A percentile compares a stretch with the other conserved stretches of the same genome.
These are phyloP conservation scores for Oscarella lobularis DNA, from an alignment of 37 sponge, comb jelly and placozoan genomes.

Conservation along the genomic window DNA sequence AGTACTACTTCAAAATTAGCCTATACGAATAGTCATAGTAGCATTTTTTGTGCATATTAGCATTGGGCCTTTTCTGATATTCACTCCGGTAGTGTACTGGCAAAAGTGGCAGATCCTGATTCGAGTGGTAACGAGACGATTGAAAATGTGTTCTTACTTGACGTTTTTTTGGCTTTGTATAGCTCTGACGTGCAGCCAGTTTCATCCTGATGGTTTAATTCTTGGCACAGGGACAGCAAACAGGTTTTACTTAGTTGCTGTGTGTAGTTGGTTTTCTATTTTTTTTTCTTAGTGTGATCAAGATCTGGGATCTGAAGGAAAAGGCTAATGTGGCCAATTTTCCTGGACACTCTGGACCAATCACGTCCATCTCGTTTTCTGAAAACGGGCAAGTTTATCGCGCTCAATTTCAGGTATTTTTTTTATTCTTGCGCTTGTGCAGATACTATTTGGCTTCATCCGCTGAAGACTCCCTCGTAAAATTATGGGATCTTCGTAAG, in stretches of 20 bases:
- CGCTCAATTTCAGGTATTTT: too few species aligned
- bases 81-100: conserved; percentile 56
- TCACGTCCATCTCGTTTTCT: conserved; percentile 89
- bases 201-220: conserved; percentile 99
- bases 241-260: conserved; percentile 23
- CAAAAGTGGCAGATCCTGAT: conserved; percentile 47
- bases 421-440: too few species aligned
- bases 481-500: conserved; percentile 98
- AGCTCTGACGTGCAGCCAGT: conserved; percentile 93
- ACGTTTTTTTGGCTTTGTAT: not conserved
- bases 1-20: too few species aligned
- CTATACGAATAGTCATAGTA: too few species aligned
- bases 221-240: conserved; percentile 97
- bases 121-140: not conserved
- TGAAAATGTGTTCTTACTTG: not conserved
- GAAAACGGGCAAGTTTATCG: conserved; percentile 81
- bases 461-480: conserved; percentile 87
- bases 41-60: conserved; percentile 14
- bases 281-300: conserved; percentile 48
- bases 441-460: conserved; percentile 92
- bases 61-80: conserved; percentile 97
- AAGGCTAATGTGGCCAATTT: conserved; percentile 97
- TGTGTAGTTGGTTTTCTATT: not conserved
- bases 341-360: conserved; percentile 81
- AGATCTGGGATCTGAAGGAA: conserved; percentile 99